Percentiles rank a stretch among this genome's conserved stretches.
phyloP scores from a whole-genome alignment of 2,888 invertebrate species.

The Tinea trinotella region DNA sequence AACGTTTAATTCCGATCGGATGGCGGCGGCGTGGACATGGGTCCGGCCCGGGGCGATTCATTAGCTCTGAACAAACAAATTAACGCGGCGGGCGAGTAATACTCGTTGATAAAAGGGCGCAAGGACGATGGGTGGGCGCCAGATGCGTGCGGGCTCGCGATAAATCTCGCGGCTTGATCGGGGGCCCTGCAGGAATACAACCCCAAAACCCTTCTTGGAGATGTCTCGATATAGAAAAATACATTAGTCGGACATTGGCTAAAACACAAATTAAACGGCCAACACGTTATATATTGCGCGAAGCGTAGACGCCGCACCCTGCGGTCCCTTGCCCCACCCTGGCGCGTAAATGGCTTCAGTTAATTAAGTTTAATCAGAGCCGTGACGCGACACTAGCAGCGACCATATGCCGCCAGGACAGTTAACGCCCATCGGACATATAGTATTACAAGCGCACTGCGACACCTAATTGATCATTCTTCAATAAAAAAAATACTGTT shows the following conservation, averaged over 20 bases:
- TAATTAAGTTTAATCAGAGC: conserved; percentile 71
- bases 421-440: conserved; percentile 55
- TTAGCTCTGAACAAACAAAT: conserved; percentile 70
- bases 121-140: conserved; percentile 50
- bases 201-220: neutral
- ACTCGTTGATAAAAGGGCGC: conserved; percentile 31
- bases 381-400: conserved; percentile 38
- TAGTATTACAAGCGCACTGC: conserved; percentile 42
- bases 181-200: neutral
- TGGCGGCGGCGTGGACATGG: conserved; percentile 42
- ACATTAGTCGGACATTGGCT: no score
- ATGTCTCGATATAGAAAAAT: neutral
- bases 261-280: neutral
- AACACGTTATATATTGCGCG: neutral
- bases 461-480: conserved; percentile 5
- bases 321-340: conserved; percentile 32
- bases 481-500: neutral
- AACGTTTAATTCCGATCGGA: conserved; percentile 54
- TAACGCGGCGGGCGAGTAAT: conserved; percentile 65
- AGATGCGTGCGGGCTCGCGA: conserved; percentile 50
- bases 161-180: conserved; percentile 19
- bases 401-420: conserved; percentile 52
- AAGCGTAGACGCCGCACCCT: conserved; percentile 3
- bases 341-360: conserved; percentile 67
- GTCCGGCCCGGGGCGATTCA: conserved; percentile 65